phyloP scores from a whole-genome alignment of 2,113 vertebrate species.

The Mola mola region DNA sequence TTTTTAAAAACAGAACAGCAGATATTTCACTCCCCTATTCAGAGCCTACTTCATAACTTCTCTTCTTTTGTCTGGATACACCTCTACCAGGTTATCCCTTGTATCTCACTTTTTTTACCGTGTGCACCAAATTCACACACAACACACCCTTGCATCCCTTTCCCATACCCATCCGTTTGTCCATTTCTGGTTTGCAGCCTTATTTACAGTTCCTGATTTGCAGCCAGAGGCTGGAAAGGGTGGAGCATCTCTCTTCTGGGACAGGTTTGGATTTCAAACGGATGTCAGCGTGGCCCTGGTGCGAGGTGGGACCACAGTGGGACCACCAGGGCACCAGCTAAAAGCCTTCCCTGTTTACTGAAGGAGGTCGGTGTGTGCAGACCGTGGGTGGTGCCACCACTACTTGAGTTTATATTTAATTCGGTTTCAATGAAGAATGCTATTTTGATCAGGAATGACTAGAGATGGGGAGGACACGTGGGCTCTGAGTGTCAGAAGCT shows the following conservation, averaged over 20 bases:
- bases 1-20: constrained; percentile 17
- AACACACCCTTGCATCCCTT: background rate
- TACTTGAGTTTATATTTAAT: constrained; percentile 73
- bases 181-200: constrained; percentile 32
- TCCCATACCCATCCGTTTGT: constrained; percentile 25
- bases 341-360: constrained; percentile 74
- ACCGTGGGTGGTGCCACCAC: constrained; percentile 75
- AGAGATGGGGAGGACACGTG: constrained; percentile 3
- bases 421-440: constrained; percentile 62
- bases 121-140: no score
- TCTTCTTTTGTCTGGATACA: background rate
- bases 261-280: constrained; percentile 77
- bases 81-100: background rate
- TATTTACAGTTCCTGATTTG: constrained; percentile 37
- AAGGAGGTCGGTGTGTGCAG: constrained; percentile 66
- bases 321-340: constrained; percentile 73
- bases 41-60: background rate
- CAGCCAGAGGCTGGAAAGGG: constrained; percentile 60
- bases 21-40: constrained; percentile 14
- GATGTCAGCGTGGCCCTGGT: constrained; percentile 58
- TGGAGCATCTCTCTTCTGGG: constrained; percentile 53
- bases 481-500: constrained; percentile 4
- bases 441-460: constrained; percentile 64
- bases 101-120: constrained; percentile 5
- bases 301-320: constrained; percentile 57